Conservation (phyloP, 2,113 vertebrate species). For the Xenopus tropicalis region DNA sequence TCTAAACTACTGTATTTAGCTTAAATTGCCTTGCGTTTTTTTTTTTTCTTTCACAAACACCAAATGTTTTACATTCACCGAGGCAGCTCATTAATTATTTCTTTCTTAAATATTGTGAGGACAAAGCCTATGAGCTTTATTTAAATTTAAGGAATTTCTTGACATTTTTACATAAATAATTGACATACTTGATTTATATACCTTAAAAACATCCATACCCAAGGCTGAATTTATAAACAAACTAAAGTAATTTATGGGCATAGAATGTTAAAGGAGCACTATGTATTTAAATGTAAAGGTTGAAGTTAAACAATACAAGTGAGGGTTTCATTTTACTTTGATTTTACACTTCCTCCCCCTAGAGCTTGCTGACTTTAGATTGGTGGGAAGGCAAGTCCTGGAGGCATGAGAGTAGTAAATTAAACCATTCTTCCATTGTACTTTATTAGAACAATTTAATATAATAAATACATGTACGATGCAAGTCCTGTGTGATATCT, state of each 20-base stretch:
- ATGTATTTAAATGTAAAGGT: no score
- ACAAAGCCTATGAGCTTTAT: conserved; percentile 8
- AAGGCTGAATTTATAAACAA: conserved; percentile 5
- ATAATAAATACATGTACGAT: no score
- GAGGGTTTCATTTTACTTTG: no score
- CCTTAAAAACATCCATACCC: conserved; percentile 11
- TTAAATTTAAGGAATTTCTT: neutral
- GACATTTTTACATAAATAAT: conserved; percentile 19
- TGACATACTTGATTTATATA: conserved; percentile 11
- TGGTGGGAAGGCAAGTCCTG: no score
- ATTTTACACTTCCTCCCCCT: no score
- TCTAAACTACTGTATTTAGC: conserved; percentile 57
- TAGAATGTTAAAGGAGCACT: no score
- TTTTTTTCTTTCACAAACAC: conserved; percentile 51
- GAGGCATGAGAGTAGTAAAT: no score
- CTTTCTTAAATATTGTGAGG: conserved; percentile 18
- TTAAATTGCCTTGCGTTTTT: conserved; percentile 52
- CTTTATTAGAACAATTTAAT: no score
- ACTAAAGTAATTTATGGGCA: neutral
- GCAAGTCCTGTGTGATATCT: no score
- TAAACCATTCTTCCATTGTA: no score
- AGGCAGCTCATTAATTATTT: conserved; percentile 58
- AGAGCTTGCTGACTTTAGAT: no score
- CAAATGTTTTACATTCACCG: conserved; percentile 64
- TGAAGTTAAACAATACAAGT: no score